Conservation (phyloP, 2,113 vertebrate species). For the Phalacrocorax carbo region DNA sequence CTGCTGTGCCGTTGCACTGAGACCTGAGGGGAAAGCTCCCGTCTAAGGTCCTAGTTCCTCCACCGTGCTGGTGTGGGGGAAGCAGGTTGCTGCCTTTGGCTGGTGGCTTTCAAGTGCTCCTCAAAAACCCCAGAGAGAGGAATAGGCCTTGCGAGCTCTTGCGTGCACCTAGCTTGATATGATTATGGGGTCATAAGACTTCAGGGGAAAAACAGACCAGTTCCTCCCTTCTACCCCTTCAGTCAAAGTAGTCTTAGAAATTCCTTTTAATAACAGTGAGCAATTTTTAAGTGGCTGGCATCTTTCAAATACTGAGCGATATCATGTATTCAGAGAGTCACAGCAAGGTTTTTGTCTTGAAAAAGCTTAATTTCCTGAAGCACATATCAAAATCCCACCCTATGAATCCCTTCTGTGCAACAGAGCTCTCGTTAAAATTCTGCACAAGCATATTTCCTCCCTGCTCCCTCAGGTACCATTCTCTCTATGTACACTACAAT, state of each 20-base stretch:
- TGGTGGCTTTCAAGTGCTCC: neutral
- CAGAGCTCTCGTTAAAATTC: slow-evolving; percentile 54
- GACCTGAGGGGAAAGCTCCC: neutral
- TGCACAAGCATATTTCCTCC: neutral
- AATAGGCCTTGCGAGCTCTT: neutral
- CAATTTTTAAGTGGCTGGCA: neutral
- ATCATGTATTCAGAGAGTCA: neutral
- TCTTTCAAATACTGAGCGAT: neutral
- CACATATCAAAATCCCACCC: slow-evolving; percentile 38
- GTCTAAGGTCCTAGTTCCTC: neutral
- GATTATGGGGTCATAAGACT: neutral
- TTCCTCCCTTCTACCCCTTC: neutral
- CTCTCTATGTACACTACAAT: slow-evolving; percentile 34
- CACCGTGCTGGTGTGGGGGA: neutral
- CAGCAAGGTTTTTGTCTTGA: slow-evolving; percentile 32
- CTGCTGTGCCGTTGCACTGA: neutral
- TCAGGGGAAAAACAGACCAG: neutral
- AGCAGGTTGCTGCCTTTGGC: neutral
- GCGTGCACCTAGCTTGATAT: neutral
- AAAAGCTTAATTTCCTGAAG: slow-evolving; percentile 61
- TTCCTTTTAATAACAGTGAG: neutral
- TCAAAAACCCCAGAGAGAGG: neutral
- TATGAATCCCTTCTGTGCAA: slow-evolving; percentile 19
- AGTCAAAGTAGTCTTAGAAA: slow-evolving; percentile 16
- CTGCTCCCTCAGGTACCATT: slow-evolving; percentile 32